These are phyloP conservation scores for Sebastes steindachneri DNA, from an alignment of 2,797 vertebrate species.

Conservation along the genomic window DNA sequence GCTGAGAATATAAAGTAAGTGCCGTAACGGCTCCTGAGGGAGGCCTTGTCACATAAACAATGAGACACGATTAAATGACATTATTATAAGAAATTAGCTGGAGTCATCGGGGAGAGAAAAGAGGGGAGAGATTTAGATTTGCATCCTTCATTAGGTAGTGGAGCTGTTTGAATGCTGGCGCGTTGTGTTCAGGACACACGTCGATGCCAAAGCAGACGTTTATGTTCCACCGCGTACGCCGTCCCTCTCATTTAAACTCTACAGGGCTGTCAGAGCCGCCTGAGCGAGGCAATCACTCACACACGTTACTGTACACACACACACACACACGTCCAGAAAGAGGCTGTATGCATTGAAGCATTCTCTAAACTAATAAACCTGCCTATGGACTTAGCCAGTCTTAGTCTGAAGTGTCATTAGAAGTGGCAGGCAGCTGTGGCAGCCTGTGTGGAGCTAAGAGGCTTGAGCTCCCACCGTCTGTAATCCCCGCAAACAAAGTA, in stretches of 20 bases:
- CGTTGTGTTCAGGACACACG: conserved; percentile 41
- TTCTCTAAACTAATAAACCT: conserved; percentile 78
- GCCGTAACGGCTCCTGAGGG: conserved; percentile 56
- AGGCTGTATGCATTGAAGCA: conserved; percentile 63
- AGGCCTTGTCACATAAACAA: conserved; percentile 76
- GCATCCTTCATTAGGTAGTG: conserved; percentile 70
- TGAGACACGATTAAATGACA: conserved; percentile 72
- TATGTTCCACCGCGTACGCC: conserved; percentile 50
- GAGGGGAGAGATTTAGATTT: conserved; percentile 48
- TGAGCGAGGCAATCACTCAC: conserved; percentile 45
- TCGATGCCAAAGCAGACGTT: conserved; percentile 44
- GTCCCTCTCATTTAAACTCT: conserved; percentile 62
- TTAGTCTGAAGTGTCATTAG: conserved; percentile 79
- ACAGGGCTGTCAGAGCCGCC: conserved; percentile 59
- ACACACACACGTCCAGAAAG: conserved; percentile 30
- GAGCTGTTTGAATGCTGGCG: conserved; percentile 51
- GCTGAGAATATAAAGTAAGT: conserved; percentile 50
- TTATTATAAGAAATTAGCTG: conserved; percentile 76
- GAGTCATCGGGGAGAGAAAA: conserved; percentile 59
- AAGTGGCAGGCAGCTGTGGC: conserved; percentile 77
- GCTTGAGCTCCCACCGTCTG: conserved; percentile 68
- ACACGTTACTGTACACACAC: not conserved
- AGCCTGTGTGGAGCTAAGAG: conserved; percentile 70
- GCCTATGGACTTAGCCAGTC: conserved; percentile 73
- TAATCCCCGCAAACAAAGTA: conserved; percentile 75